These are phyloP conservation scores for Cenopis cana DNA, from an alignment of 2,888 invertebrate genomes.

Conservation along the genomic window DNA sequence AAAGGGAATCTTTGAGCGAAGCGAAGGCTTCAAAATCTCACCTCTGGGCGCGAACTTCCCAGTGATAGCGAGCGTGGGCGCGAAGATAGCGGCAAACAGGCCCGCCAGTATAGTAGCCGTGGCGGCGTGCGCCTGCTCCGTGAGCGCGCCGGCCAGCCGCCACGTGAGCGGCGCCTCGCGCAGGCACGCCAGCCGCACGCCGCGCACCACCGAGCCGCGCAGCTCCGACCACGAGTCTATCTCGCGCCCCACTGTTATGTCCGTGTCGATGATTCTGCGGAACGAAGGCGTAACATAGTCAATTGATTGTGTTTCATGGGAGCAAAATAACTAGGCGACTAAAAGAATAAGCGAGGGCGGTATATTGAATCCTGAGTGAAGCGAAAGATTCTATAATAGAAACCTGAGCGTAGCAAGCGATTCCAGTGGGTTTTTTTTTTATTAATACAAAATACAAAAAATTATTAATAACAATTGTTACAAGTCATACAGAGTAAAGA, in stretches of 20 bases:
- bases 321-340: too few species aligned
- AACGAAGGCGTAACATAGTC: background rate
- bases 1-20: background rate
- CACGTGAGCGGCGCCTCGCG: slow-evolving; percentile 47
- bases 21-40: background rate
- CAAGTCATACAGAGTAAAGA: too few species aligned
- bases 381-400: too few species aligned
- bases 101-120: slow-evolving; percentile 65
- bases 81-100: slow-evolving; percentile 56
- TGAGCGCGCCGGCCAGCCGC: slow-evolving; percentile 58
- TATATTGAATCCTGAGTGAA: too few species aligned
- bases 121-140: slow-evolving; percentile 68
- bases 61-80: slow-evolving; percentile 48
- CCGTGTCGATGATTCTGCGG: slow-evolving; percentile 88
- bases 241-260: slow-evolving; percentile 86
- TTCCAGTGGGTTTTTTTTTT: too few species aligned
- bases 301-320: too few species aligned
- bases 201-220: slow-evolving; percentile 64
- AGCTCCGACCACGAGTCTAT: slow-evolving; percentile 78
- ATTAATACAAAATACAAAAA: too few species aligned
- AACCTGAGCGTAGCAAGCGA: too few species aligned
- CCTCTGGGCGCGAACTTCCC: slow-evolving; percentile 26
- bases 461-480: too few species aligned
- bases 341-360: too few species aligned
- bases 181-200: slow-evolving; percentile 56